Conservation (phyloP, 53 echinoderm and acorn worm genomes). For the Echinarachnius parma region DNA sequence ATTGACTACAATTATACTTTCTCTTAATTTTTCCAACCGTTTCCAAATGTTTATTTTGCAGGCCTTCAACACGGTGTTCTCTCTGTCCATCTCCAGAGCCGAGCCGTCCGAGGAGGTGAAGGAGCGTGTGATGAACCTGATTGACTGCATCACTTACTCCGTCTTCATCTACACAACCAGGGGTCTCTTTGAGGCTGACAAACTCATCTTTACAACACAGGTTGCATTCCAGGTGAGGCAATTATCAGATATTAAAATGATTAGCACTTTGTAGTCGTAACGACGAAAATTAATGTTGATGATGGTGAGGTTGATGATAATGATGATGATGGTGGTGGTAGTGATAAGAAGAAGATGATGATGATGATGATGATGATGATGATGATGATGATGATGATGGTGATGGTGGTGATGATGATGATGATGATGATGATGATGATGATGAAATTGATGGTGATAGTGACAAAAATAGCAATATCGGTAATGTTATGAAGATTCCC, state of each 20-base stretch:
- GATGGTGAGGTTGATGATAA: not conserved
- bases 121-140: conserved; percentile 80
- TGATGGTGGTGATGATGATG: conserved; percentile 7
- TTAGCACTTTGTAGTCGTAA: not conserved
- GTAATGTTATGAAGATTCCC: too few species aligned
- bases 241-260: too few species aligned
- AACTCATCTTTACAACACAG: conserved; percentile 94
- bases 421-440: not conserved
- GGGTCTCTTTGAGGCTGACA: conserved; percentile 97
- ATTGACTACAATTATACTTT: too few species aligned
- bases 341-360: not conserved
- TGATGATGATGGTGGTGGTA: not conserved
- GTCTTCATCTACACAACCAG: conserved; percentile 96
- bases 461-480: not conserved
- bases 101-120: conserved; percentile 89
- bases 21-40: too few species aligned
- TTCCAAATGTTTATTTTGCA: too few species aligned
- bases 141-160: conserved; percentile 95
- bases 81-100: conserved; percentile 74
- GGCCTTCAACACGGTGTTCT: conserved; percentile 92
- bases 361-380: not conserved
- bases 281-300: too few species aligned
- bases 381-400: conserved; percentile 7
- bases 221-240: conserved; percentile 92
- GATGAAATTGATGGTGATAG: not conserved